Base-by-base conservation (phyloP, 1,140 invertebrate genomes). In the Acromyrmex charruanus region DNA sequence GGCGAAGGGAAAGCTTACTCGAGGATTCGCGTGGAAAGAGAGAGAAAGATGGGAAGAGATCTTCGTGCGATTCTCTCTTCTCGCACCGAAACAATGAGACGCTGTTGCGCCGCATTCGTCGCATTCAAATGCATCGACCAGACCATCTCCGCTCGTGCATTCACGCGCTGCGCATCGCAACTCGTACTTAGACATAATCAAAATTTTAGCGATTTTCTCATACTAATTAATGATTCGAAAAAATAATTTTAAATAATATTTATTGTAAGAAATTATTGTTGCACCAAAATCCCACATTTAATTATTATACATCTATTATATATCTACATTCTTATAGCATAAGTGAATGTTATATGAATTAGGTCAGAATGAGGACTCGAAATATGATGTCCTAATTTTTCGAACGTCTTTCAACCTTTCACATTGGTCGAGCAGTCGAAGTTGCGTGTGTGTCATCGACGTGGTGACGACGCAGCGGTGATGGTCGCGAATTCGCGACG, bases 31-130 rank as follows among this genome's bases (percentile, higher is more conserved):
- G 39, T 39, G 31, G 55, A 87, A 80, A 87, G 77, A 82, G 75
- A 85, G 55, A 89, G 79, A 77, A 81, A 66, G 81, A n/a, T 14
- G 25, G 49, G 58, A 61, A 88, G 80, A 88, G 86, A 88, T 88
- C 72, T 91, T 71, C 86, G 86, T 81, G 80, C 85, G 79, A 66
- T 16, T 84, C 81, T 69, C 82, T 58, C 21, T 81, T 72, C 18
- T n/a, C 68, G 80, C 69, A 18, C 59, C 58, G 80, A 86, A 92
- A 92, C 91, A 92, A 92, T 92, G 91, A 88, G 89, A 89, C 72
- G 87, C 87, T 91, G 85, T 90, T 90, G 90, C 85, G 87, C 87
- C 88, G 86, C 86, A 87, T 89, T 89, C 88, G 89, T 89, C 77
- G 85, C 89, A 84, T 85, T 80, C 63, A 69, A 84, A 88, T 86